Evolutionary conservation across 1,140 invertebrate genomes (phyloP).

Genomic region (Pachypeltis micranthus): DNA sequence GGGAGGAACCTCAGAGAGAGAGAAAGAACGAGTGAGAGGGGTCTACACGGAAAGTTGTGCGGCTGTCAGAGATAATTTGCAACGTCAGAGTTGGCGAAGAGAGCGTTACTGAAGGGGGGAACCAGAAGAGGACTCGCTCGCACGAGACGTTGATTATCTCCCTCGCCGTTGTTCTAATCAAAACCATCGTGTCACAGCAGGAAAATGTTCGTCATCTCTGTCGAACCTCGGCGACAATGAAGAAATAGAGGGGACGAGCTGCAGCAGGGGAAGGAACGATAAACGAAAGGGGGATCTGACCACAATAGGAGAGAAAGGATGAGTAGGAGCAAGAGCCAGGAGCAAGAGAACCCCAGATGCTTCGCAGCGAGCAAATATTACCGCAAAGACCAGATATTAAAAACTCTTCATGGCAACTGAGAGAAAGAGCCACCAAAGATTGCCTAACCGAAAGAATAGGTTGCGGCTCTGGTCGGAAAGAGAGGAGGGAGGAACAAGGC

Average conservation of each 20-base stretch:
- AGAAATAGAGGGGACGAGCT: no score
- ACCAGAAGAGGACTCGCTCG: no score
- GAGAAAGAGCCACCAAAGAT: no score
- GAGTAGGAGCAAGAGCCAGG: no score
- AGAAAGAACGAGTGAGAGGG: no score
- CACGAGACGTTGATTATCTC: neutral
- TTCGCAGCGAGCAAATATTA: neutral
- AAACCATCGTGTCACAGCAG: neutral
- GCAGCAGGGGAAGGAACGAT: no score
- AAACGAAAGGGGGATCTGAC: neutral
- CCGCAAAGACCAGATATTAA: slow-evolving; percentile 1
- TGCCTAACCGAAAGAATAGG: slow-evolving; percentile 9
- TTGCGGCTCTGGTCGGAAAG: no score
- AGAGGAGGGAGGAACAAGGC: neutral
- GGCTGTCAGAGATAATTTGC: slow-evolving; percentile 9
- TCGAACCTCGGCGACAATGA: neutral
- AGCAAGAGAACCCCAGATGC: neutral
- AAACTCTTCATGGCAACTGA: neutral
- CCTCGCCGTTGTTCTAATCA: neutral
- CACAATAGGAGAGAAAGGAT: no score
- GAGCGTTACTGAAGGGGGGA: neutral
- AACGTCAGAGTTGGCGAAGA: neutral
- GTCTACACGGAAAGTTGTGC: slow-evolving; percentile 1
- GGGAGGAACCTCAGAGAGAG: neutral
- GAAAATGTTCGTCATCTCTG: slow-evolving; percentile 1